A percentile compares a stretch with the other conserved stretches of the same genome.
Evolutionary conservation across 2,797 vertebrate genomes (phyloP).

Genomic region (Sebastolobus alascanus): DNA sequence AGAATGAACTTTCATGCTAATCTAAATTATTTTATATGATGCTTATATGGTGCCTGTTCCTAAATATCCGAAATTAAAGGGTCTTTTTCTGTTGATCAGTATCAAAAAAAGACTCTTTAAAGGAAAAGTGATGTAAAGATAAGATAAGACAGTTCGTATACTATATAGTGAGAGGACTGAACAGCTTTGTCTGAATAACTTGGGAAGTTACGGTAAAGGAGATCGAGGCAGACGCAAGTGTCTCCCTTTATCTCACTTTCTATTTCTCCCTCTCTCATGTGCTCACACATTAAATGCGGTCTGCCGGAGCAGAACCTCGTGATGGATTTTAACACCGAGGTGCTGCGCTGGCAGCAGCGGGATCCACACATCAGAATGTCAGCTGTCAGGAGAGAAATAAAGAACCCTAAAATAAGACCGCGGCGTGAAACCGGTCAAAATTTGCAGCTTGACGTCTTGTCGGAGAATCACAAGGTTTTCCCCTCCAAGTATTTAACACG

Average conservation of each 20-base stretch:
- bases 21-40: not conserved
- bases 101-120: not conserved
- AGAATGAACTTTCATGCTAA: not conserved
- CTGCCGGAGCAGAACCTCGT: constrained; percentile 50
- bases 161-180: not conserved
- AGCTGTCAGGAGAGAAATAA: constrained; percentile 36
- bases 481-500: constrained; percentile 25
- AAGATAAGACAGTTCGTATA: not conserved
- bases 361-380: constrained; percentile 51
- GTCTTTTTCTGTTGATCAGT: not conserved
- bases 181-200: not conserved
- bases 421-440: constrained; percentile 44
- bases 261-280: constrained; percentile 15
- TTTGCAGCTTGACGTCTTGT: constrained; percentile 12
- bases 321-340: constrained; percentile 62
- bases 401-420: constrained; percentile 46
- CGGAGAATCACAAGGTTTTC: constrained; percentile 22
- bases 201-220: constrained; percentile 6
- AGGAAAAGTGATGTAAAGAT: not conserved
- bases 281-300: constrained; percentile 54
- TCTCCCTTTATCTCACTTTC: constrained; percentile 28
- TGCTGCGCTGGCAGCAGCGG: constrained; percentile 48
- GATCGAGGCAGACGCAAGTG: constrained; percentile 1
- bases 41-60: not conserved
- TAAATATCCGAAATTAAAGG: not conserved